phyloP scores from a whole-genome alignment of 2,888 invertebrate genomes.

The Eristalinus aeneus region DNA sequence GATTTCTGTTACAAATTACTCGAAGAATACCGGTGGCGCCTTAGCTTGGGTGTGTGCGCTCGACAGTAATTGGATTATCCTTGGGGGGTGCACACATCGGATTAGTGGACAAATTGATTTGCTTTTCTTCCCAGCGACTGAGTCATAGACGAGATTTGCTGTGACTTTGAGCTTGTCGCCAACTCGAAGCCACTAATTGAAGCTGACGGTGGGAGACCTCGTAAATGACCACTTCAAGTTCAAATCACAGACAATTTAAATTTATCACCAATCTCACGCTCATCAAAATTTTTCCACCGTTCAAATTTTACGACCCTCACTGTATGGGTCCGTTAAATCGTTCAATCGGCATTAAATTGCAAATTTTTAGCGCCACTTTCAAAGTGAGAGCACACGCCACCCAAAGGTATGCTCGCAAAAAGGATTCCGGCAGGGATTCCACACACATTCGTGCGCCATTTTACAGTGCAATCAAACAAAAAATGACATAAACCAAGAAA shows the following conservation, averaged over 20 bases:
- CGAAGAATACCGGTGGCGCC: slow-evolving; percentile 47
- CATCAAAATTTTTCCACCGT: background rate
- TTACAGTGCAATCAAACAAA: slow-evolving; percentile 45
- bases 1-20: slow-evolving; percentile 29
- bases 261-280: background rate
- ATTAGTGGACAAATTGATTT: slow-evolving; percentile 54
- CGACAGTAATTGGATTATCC: slow-evolving; percentile 63
- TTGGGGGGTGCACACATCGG: slow-evolving; percentile 40
- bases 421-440: background rate
- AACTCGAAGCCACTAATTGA: background rate
- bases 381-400: background rate
- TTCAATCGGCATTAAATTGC: background rate
- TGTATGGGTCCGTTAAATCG: background rate
- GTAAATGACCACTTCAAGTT: background rate
- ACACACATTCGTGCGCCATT: background rate
- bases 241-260: background rate
- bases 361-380: background rate
- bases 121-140: background rate
- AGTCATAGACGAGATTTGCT: background rate
- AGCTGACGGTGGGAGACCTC: no score
- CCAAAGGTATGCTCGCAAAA: background rate
- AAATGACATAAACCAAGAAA: slow-evolving; percentile 26
- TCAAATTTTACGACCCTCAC: background rate
- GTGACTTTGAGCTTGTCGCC: background rate
- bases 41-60: background rate